Base-by-base conservation (phyloP, 2,113 vertebrate species). In the Platysternon megacephalum region DNA sequence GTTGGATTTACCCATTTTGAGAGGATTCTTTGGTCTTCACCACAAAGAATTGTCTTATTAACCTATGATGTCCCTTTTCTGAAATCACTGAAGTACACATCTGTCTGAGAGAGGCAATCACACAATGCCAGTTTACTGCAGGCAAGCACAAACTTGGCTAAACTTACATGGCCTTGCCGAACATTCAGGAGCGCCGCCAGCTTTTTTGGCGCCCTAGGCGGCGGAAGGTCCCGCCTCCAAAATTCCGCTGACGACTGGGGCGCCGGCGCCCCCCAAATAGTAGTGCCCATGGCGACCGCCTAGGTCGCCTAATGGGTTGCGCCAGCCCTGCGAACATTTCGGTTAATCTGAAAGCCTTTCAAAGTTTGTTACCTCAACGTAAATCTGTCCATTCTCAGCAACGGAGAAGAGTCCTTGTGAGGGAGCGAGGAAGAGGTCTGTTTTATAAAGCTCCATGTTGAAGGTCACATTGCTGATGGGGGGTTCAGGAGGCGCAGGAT, bases 391-490 rank as follows among this genome's bases (percentile, higher is more conserved):
- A 16, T 99, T 99, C 90, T 99, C 98, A 8, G 98, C 96, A 91
- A 99, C 97, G 2, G 98, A 98, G 97, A 98, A 98, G 96, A 99
- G 97, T 35, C 98, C 97, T 93, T 99, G 98, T 8, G 97, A 97
- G 1, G 99, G 98, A 79, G 89, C 91, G 44, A 85, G 94, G 94
- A 99, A 98, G 22, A 98, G 97, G 82, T 98, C 98, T 2, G 98
- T 98, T 97, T 98, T 96, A 84, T 98, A 99, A 39, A 99, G 96
- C 65, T 99, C 99, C 99, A 99, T 99, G 89, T 92, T 98, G 96
- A 99, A 99, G 21, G 98, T 98, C 82, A 98, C 97, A 61, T 99
- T 99, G 94, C 94, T 87, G 49, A 96, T 79, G 17, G 79, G 96
- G 11, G 96, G 87, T 29, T 98, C 98, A 92, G 92, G 65, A 93